Evolutionary conservation across 2,113 vertebrate genomes (phyloP).

Genomic region (Axis porcinus): DNA sequence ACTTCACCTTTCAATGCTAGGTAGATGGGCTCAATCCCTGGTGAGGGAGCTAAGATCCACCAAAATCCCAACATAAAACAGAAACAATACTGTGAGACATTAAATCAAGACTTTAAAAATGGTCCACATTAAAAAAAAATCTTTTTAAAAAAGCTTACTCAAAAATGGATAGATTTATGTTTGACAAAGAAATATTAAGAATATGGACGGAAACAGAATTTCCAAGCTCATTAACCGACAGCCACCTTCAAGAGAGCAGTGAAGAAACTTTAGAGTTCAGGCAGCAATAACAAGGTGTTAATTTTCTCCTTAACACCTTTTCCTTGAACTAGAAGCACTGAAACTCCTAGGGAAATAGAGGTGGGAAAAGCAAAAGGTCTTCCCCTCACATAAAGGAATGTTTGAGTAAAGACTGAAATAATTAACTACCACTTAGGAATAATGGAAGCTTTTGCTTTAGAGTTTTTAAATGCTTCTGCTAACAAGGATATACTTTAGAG

Average conservation of each 20-base stretch:
- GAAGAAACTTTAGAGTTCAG: slow-evolving; percentile 42
- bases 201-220: background rate
- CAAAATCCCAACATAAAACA: background rate
- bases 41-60: background rate
- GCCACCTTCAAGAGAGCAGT: slow-evolving; percentile 16
- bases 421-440: background rate
- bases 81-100: background rate
- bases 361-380: background rate
- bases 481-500: background rate
- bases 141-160: background rate
- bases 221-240: background rate
- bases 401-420: slow-evolving; percentile 20
- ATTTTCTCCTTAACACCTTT: slow-evolving; percentile 53
- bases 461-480: background rate
- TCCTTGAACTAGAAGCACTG: background rate
- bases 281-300: background rate
- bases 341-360: slow-evolving; percentile 17
- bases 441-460: background rate
- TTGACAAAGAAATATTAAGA: background rate
- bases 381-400: background rate
- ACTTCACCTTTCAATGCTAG: background rate
- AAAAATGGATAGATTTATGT: background rate
- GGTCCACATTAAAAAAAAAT: background rate
- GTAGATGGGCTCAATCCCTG: background rate
- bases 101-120: background rate